Evolutionary conservation across 2,888 invertebrate genomes (phyloP), one percentile per base, ranked within the genome.

Genomic region (Gnatocerus cornutus): DNA sequence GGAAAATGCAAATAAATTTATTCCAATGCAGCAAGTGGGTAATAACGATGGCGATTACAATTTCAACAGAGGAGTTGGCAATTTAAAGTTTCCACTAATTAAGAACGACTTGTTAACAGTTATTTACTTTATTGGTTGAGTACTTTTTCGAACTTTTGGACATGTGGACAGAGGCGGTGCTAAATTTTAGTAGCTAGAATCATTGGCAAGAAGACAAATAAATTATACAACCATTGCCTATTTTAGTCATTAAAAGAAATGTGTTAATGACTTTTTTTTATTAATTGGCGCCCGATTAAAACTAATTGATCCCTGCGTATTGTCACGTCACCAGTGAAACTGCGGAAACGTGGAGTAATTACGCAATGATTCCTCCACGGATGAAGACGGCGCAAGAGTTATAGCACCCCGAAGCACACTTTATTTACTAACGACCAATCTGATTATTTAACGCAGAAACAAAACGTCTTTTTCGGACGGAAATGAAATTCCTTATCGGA

Each of bases 311-410:
- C n/a, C n/a, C n/a, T n/a, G n/a, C n/a, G n/a, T n/a, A n/a, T n/a
- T n/a, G n/a, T n/a, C n/a, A n/a, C n/a, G n/a, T 5, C 3, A 41
- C 43, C 29, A 43, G 56, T 43, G 56, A 56, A 56, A 56, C 27
- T 43, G 56, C 56, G 56, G 56, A 56, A 56, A 56, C 29, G 21
- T 0, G n/a, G n/a, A 6, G 27, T 29, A 56, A 56, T 56, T 56
- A 56, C 13, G 43, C 56, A 56, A 56, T 27, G 43, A 41, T 27
- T 39, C 55, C 14, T 10, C 7, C 39, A 55, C 37, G 39, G 37
- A 33, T 9, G 16, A n/a, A 21, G 33, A 46, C 14, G 46, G 46
- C 2, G 46, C 46, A 46, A 21, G 56, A 56, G 21, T 56, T 43
- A 56, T 56, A 16, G 14, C 10, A 9, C 14, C 56, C 29, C 10